Evolutionary conservation across 92 coral and sea anemone species (phyloP).

Genomic region (Plumapathes pennacea): DNA sequence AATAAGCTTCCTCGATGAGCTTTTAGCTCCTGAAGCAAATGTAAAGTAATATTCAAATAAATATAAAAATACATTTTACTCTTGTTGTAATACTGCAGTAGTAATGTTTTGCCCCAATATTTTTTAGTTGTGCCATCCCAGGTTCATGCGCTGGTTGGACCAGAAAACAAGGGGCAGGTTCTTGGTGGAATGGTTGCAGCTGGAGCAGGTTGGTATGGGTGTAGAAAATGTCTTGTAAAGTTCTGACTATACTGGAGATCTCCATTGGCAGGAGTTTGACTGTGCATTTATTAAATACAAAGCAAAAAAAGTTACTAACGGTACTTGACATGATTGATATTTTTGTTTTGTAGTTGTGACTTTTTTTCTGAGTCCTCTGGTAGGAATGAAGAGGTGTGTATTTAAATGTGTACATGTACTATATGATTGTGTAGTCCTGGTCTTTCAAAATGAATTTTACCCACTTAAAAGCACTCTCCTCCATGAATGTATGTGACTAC

Average conservation of each 20-base stretch:
- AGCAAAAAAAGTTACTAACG: too few species aligned
- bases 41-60: too few species aligned
- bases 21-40: too few species aligned
- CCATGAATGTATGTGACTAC: neutral
- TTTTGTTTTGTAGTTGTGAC: conserved; percentile 60
- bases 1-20: too few species aligned
- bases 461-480: neutral
- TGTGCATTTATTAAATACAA: neutral
- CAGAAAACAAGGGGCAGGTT: conserved; percentile 92
- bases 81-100: neutral
- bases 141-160: conserved; percentile 94
- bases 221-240: too few species aligned
- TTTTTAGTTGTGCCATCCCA: conserved; percentile 85
- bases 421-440: too few species aligned
- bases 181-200: conserved; percentile 98
- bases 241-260: neutral
- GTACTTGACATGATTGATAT: too few species aligned
- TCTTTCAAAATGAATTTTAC: neutral
- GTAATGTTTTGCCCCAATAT: neutral
- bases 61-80: neutral
- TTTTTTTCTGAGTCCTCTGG: conserved; percentile 89
- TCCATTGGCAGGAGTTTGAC: neutral
- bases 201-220: conserved; percentile 68
- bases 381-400: conserved; percentile 97
- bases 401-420: neutral